These are phyloP conservation scores for Halichondria panicea DNA, from an alignment of 37 sponge, comb jelly and placozoan genomes.

Conservation along the genomic window DNA sequence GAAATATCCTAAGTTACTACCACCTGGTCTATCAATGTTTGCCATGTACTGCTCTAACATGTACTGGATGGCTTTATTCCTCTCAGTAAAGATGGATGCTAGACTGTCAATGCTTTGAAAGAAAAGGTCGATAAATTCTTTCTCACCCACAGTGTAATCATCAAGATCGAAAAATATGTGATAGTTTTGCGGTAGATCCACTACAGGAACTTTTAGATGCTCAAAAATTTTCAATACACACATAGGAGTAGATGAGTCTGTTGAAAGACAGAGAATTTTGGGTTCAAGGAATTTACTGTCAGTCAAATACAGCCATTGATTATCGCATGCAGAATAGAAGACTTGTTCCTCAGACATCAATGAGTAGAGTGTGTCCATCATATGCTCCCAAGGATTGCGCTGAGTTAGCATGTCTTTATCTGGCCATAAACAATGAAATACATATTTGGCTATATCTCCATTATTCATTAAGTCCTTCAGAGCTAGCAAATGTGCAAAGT, in stretches of 20 bases:
- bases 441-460: constrained; percentile 27
- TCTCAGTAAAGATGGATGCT: neutral
- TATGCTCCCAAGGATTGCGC: constrained; percentile 30
- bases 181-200: constrained; percentile 34
- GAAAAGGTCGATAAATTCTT: constrained; percentile 8
- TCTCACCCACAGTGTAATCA: constrained; percentile 2
- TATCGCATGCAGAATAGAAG: constrained; percentile 20
- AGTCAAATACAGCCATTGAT: constrained; percentile 14
- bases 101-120: constrained; percentile 6
- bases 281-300: constrained; percentile 32
- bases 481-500: constrained; percentile 5
- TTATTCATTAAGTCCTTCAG: constrained; percentile 22
- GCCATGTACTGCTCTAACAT: constrained; percentile 16
- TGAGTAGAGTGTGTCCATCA: constrained; percentile 2
- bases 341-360: neutral
- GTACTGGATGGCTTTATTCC: constrained; percentile 16
- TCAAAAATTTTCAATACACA: constrained; percentile 16
- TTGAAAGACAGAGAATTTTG: constrained; percentile 8
- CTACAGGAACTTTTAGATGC: constrained; percentile 26
- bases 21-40: neutral
- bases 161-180: neutral
- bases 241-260: too few relatives aligned
- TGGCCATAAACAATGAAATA: constrained; percentile 45
- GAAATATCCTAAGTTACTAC: neutral
- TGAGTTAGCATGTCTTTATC: constrained; percentile 5